A percentile compares a stretch with the other conserved stretches of the same genome.
Conservation (phyloP, 2,797 vertebrate genomes). For the Remorina albescens region DNA sequence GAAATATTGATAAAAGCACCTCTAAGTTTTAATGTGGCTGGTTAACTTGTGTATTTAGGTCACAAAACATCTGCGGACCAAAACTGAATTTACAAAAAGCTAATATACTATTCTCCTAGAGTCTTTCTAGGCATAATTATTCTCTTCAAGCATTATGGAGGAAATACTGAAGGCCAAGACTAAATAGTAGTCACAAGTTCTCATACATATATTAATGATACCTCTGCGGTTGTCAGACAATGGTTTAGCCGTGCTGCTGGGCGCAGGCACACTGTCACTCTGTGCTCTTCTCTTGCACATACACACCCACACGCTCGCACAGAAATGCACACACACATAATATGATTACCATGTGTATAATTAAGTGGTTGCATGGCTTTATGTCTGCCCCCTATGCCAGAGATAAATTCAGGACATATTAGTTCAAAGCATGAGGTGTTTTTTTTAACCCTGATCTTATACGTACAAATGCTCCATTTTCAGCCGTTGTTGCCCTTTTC, state of each 20-base stretch:
- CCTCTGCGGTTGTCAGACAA: constrained; percentile 42
- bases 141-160: constrained; percentile 50
- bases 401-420: constrained; percentile 42
- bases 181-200: constrained; percentile 51
- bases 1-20: constrained; percentile 57
- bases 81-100: constrained; percentile 46
- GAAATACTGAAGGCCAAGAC: constrained; percentile 54
- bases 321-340: constrained; percentile 7
- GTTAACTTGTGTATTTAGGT: constrained; percentile 57
- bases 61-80: constrained; percentile 32
- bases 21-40: constrained; percentile 36
- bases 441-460: constrained; percentile 33
- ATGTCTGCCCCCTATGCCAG: constrained; percentile 17
- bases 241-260: constrained; percentile 25
- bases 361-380: constrained; percentile 53
- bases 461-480: constrained; percentile 55
- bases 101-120: constrained; percentile 54
- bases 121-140: constrained; percentile 56
- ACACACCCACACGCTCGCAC: constrained; percentile 17
- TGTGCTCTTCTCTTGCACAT: neutral
- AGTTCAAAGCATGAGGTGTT: constrained; percentile 31
- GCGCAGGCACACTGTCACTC: constrained; percentile 42
- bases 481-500: constrained; percentile 48
- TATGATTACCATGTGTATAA: constrained; percentile 29
- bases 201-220: constrained; percentile 68